These are phyloP conservation scores for Hoplias malabaricus DNA, from an alignment of 2,113 vertebrate genomes.

Conservation along the genomic window DNA sequence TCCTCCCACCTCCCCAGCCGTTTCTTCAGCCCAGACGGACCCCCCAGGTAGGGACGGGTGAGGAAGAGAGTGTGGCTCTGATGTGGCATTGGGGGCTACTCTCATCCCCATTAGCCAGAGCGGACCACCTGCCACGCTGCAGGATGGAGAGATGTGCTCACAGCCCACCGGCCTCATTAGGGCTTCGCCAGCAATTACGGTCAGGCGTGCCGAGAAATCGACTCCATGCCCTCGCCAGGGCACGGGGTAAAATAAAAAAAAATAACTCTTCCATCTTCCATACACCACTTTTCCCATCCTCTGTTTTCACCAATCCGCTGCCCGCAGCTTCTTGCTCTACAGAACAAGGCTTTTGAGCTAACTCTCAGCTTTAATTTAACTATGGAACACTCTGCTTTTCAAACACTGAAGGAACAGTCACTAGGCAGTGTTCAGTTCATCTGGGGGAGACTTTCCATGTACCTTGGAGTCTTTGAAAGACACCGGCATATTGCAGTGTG, in stretches of 20 bases:
- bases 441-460: background rate
- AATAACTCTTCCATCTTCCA: slow-evolving; percentile 12
- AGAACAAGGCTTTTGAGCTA: background rate
- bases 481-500: background rate
- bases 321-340: background rate
- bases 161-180: slow-evolving; percentile 43
- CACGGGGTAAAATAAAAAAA: too few relatives aligned
- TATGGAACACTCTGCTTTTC: background rate
- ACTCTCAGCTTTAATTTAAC: slow-evolving; percentile 6
- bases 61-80: slow-evolving; percentile 10
- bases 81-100: slow-evolving; percentile 22
- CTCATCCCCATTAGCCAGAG: slow-evolving; percentile 37
- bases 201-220: slow-evolving; percentile 30
- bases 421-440: background rate
- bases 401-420: background rate
- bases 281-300: slow-evolving; percentile 10
- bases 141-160: slow-evolving; percentile 40
- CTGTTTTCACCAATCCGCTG: slow-evolving; percentile 16
- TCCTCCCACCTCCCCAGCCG: background rate
- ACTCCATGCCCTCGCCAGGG: slow-evolving; percentile 17
- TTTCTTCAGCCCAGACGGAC: slow-evolving; percentile 1
- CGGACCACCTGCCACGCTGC: slow-evolving; percentile 38
- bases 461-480: background rate
- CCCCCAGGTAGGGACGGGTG: slow-evolving; percentile 19
- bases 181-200: slow-evolving; percentile 30